Conservation (phyloP, 1,140 invertebrate genomes). For the Adoxophyes honmai region DNA sequence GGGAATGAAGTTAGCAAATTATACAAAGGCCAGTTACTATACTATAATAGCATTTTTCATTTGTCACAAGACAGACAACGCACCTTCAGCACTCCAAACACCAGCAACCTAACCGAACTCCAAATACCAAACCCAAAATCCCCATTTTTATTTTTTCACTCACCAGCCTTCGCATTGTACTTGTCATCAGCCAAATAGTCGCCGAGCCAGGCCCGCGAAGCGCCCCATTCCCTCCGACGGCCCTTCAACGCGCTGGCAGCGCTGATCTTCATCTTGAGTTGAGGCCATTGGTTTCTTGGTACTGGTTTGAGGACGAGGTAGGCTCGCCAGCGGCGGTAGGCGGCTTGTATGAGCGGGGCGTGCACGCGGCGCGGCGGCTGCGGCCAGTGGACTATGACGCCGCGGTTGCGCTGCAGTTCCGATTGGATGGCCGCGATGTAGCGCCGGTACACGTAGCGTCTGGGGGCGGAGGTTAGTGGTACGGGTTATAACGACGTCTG, state of each 20-base stretch:
- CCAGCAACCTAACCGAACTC: no score
- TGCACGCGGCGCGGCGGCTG: constrained; percentile 79
- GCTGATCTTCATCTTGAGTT: constrained; percentile 89
- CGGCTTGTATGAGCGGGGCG: constrained; percentile 79
- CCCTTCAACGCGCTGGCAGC: constrained; percentile 87
- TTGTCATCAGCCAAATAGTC: constrained; percentile 90
- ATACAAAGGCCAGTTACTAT: no score
- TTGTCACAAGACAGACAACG: no score
- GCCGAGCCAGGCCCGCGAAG: constrained; percentile 91
- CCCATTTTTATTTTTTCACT: constrained; percentile 59
- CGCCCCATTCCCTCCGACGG: constrained; percentile 89
- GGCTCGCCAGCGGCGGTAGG: constrained; percentile 89
- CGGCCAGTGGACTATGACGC: constrained; percentile 82
- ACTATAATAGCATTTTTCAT: no score
- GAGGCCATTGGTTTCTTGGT: constrained; percentile 90
- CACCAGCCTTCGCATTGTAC: constrained; percentile 85
- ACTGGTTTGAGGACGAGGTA: constrained; percentile 89
- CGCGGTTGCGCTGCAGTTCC: constrained; percentile 35
- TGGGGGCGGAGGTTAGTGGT: constrained; percentile 20
- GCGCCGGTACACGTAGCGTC: constrained; percentile 88
- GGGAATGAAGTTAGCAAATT: no score
- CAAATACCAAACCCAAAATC: no score
- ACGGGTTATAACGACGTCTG: no score
- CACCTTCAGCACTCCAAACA: no score
- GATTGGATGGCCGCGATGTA: constrained; percentile 84